Percentiles rank a stretch among this genome's conserved stretches.
These are phyloP conservation scores for Dimorphilus gyrociliatus DNA, from an alignment of 2,888 invertebrate species.

Conservation along the genomic window DNA sequence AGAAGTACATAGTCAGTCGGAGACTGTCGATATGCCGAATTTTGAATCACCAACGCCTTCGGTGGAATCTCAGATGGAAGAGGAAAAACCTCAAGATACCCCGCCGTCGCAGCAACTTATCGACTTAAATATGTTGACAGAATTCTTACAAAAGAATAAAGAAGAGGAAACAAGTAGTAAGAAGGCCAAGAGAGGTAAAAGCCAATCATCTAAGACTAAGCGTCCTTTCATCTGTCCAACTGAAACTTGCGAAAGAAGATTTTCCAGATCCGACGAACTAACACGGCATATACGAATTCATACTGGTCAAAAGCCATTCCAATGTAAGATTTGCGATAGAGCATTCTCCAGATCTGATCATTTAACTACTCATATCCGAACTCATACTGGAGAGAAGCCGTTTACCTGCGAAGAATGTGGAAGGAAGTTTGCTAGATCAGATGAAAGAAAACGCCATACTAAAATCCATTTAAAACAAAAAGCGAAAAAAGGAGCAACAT, in stretches of 20 bases:
- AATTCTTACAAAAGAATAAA: too few species aligned
- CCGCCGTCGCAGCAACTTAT: too few species aligned
- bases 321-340: constrained; percentile 95
- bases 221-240: constrained; percentile 95
- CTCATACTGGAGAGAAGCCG: constrained; percentile 87
- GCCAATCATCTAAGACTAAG: too few species aligned
- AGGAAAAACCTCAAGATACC: too few species aligned
- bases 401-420: constrained; percentile 97
- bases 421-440: constrained; percentile 90
- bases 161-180: too few species aligned
- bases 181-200: too few species aligned
- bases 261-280: constrained; percentile 91
- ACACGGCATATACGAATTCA: constrained; percentile 97
- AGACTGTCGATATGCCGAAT: too few species aligned
- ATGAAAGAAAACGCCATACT: constrained; percentile 97
- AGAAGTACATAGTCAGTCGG: too few species aligned
- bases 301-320: constrained; percentile 92
- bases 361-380: constrained; percentile 88
- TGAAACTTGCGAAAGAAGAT: constrained; percentile 86
- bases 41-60: too few species aligned
- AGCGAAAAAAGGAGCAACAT: too few species aligned
- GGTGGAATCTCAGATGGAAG: too few species aligned
- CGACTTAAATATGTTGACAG: too few species aligned
- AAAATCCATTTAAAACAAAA: constrained; percentile 88
- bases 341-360: constrained; percentile 95